These are phyloP conservation scores for Cataglyphis rosenhaueri DNA, from an alignment of 2,888 invertebrate species.

Conservation along the genomic window DNA sequence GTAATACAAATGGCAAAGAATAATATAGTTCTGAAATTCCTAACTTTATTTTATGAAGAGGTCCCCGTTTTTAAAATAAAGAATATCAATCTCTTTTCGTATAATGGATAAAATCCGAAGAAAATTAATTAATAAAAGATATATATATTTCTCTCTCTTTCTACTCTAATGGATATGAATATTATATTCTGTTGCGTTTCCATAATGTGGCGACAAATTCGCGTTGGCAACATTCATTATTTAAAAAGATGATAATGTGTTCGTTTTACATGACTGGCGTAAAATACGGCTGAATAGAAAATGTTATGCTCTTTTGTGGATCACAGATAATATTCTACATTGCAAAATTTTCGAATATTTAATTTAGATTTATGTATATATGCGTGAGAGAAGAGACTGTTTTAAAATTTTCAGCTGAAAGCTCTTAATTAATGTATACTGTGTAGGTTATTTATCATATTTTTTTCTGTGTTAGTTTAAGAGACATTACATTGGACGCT, in stretches of 20 bases:
- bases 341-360: slow-evolving; percentile 12
- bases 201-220: slow-evolving; percentile 5
- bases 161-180: neutral
- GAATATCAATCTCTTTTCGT: neutral
- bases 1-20: neutral
- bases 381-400: neutral
- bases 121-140: slow-evolving; percentile 31
- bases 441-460: slow-evolving; percentile 1
- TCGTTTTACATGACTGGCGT: slow-evolving; percentile 1
- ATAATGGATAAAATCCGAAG: neutral
- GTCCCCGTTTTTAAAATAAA: neutral
- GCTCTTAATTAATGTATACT: slow-evolving; percentile 26
- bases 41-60: neutral
- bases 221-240: slow-evolving; percentile 1
- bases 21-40: neutral
- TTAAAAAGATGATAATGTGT: slow-evolving; percentile 46
- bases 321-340: neutral
- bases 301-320: neutral
- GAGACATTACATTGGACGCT: neutral
- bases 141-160: neutral
- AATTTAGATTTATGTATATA: slow-evolving; percentile 23
- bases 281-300: slow-evolving; percentile 22
- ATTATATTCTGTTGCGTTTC: slow-evolving; percentile 21
- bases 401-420: slow-evolving; percentile 1
- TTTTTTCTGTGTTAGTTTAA: neutral